Base-by-base conservation (phyloP, 1,140 invertebrate genomes). In the Aphaenogaster rudis region DNA sequence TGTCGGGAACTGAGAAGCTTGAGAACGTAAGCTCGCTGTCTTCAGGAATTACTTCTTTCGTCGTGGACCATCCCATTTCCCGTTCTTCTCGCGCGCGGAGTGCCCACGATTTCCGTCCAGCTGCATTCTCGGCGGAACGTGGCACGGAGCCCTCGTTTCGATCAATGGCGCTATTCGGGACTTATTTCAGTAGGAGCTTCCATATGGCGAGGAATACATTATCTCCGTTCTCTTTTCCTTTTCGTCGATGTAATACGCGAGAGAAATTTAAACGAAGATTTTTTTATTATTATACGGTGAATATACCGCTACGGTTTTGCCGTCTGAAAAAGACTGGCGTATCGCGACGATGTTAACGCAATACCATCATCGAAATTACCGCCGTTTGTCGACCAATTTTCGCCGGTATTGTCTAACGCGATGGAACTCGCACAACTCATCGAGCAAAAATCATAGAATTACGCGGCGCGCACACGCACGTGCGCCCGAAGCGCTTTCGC, bases 31-130 rank as follows among this genome's bases (percentile, higher is more conserved):
- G 72, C 48, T 66, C 76, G 42, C 52, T 69, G 71, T 86, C 63
- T 88, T 64, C 66, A 54, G 82, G 64, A 88, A 88, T 88, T 88
- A 88, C 81, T 88, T 63, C 71, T 85, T 88, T 71, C 50, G 50
- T 77, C 81, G 52, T 67, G 63, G 69, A 50, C 67, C 39, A 82
- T 85, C 81, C 72, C 63, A 86, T 86, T 88, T 78, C 61, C 82
- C 59, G 86, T 71, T 85, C 82, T 67, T 69, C 72, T 63, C 59
- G 71, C 64, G 45, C 64, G 52, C 78, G 69, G 7, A 36, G 39
- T 50, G 28, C 69, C 69, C 50, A 36, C 42, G 57, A 80, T 86
- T 72, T 74, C 61, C 36, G 77, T 61, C 54, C 77, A 28, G 36
- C 82, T 86, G 36, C 82, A 67, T 86, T 64, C 61, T 39, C 74